phyloP scores from a whole-genome alignment of 2,113 vertebrate genomes.

The Takifugu flavidus region DNA sequence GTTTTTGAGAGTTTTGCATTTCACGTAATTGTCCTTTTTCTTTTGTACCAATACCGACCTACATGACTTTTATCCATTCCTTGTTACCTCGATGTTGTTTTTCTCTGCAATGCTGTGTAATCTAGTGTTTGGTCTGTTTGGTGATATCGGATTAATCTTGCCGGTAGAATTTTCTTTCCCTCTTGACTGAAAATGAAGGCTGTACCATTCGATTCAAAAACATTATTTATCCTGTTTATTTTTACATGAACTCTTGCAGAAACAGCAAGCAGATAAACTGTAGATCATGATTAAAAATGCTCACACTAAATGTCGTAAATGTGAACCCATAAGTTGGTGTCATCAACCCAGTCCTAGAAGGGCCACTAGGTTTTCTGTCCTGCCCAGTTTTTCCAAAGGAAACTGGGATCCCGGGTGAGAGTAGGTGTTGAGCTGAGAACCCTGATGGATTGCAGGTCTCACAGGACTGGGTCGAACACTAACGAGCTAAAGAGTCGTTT shows the following conservation, averaged over 20 bases:
- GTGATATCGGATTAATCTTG: slow-evolving; percentile 22
- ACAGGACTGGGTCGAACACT: too few species aligned
- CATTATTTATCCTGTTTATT: neutral
- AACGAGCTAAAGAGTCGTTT: too few species aligned
- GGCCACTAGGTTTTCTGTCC: too few species aligned
- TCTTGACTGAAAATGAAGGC: neutral
- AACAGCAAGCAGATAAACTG: neutral
- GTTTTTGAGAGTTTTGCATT: slow-evolving; percentile 8
- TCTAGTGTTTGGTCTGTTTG: neutral
- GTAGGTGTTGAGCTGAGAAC: too few species aligned
- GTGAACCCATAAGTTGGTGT: too few species aligned
- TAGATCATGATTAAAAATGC: neutral
- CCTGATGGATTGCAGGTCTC: too few species aligned
- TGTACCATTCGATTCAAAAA: too few species aligned
- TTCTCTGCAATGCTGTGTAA: neutral
- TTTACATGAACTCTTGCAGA: neutral
- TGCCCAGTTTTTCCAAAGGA: too few species aligned
- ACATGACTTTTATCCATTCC: slow-evolving; percentile 44
- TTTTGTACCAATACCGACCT: slow-evolving; percentile 31
- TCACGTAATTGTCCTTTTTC: slow-evolving; percentile 21
- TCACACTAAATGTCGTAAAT: slow-evolving; percentile 7
- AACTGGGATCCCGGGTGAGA: too few species aligned
- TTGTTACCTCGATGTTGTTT: slow-evolving; percentile 20
- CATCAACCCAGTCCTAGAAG: too few species aligned
- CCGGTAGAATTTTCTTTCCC: neutral